Percentiles rank a stretch among this genome's conserved stretches.
phyloP scores from a whole-genome alignment of 2,888 invertebrate species.

The Drosophila birchii region DNA sequence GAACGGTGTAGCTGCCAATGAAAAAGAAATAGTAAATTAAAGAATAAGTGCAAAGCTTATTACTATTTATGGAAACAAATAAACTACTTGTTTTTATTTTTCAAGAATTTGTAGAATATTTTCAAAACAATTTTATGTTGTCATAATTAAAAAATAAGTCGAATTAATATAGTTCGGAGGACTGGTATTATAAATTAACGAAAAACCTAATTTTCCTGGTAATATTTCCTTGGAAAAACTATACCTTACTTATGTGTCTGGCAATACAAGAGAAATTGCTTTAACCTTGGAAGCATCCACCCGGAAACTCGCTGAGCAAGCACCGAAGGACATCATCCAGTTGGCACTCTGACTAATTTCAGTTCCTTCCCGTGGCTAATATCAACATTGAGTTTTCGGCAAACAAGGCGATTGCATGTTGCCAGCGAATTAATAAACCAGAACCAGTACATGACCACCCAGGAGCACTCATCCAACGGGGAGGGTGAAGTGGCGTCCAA shows the following conservation, averaged over 20 bases:
- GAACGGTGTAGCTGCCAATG: background rate
- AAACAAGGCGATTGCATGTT: slow-evolving; percentile 71
- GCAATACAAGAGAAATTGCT: background rate
- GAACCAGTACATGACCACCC: slow-evolving; percentile 40
- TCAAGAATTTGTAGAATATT: background rate
- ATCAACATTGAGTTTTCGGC: slow-evolving; percentile 35
- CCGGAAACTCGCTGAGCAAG: slow-evolving; percentile 2
- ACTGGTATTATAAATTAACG: too few relatives aligned
- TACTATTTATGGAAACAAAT: background rate
- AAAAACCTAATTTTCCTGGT: background rate
- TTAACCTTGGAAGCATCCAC: slow-evolving; percentile 1
- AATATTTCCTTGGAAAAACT: background rate
- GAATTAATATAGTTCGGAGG: too few relatives aligned
- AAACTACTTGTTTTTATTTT: background rate
- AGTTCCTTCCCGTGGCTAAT: slow-evolving; percentile 27
- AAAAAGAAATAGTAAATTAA: background rate
- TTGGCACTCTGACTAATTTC: slow-evolving; percentile 8
- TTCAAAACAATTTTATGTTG: background rate
- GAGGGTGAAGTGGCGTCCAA: background rate
- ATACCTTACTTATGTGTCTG: background rate
- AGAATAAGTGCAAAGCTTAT: background rate
- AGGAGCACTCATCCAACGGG: slow-evolving; percentile 45
- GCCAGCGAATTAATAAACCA: slow-evolving; percentile 71
- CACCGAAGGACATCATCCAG: slow-evolving; percentile 18
- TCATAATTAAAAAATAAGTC: background rate